phyloP scores from a whole-genome alignment of 2,797 vertebrate species.

The Dallia pectoralis region DNA sequence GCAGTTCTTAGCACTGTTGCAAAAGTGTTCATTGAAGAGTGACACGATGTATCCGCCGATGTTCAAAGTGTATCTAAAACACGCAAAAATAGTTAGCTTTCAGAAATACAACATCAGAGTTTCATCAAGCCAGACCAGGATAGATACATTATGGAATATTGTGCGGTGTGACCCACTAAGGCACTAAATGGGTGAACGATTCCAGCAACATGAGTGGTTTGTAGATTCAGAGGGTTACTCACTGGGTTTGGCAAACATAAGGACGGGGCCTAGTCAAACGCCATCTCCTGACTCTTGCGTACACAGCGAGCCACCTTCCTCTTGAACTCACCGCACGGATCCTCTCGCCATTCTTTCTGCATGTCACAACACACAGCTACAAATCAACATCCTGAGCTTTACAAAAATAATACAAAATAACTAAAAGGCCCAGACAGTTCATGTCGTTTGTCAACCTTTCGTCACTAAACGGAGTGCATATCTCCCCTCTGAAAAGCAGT shows the following conservation, averaged over 20 bases:
- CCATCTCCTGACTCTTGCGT: slow-evolving; percentile 78
- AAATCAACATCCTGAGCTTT: background rate
- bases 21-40: slow-evolving; percentile 6
- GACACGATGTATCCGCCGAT: slow-evolving; percentile 1
- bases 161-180: background rate
- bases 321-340: slow-evolving; percentile 75
- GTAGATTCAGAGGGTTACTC: slow-evolving; percentile 19
- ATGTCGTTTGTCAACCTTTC: background rate
- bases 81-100: background rate
- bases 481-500: background rate
- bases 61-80: background rate
- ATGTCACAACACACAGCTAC: slow-evolving; percentile 1
- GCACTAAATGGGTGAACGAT: background rate
- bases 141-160: background rate
- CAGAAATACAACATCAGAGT: background rate
- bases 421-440: background rate
- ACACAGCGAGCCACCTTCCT: slow-evolving; percentile 77
- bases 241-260: slow-evolving; percentile 21
- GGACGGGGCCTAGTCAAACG: slow-evolving; percentile 63
- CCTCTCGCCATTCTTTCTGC: slow-evolving; percentile 79
- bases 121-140: background rate
- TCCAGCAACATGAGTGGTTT: background rate
- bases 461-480: background rate
- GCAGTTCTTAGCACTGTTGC: slow-evolving; percentile 17
- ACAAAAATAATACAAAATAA: too few species aligned